Conservation (phyloP, 2,797 vertebrate genomes). For the Sebastes aleutianus region DNA sequence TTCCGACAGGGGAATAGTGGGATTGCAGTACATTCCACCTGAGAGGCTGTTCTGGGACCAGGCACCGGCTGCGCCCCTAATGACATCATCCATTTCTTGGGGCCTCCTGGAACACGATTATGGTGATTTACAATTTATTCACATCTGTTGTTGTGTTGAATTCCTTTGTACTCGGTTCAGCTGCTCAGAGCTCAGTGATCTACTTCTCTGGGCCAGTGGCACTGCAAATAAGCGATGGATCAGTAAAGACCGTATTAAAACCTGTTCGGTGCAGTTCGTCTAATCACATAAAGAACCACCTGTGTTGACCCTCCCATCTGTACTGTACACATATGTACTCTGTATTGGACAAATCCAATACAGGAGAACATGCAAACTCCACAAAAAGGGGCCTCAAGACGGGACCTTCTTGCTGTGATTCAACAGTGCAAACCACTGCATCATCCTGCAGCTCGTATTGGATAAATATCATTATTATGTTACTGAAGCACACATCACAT, state of each 20-base stretch:
- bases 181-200: slow-evolving; percentile 56
- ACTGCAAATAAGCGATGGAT: slow-evolving; percentile 36
- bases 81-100: slow-evolving; percentile 81
- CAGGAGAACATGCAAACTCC: no score
- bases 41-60: slow-evolving; percentile 76
- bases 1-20: slow-evolving; percentile 73
- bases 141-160: slow-evolving; percentile 76
- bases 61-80: slow-evolving; percentile 76
- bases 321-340: slow-evolving; percentile 12
- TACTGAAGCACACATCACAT: slow-evolving; percentile 32
- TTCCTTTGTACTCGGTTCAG: slow-evolving; percentile 65
- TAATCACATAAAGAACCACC: slow-evolving; percentile 40
- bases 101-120: slow-evolving; percentile 78
- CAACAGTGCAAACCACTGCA: no score
- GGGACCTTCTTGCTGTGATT: no score
- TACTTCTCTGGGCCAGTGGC: slow-evolving; percentile 48
- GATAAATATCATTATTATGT: slow-evolving; percentile 21
- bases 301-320: slow-evolving; percentile 25
- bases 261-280: slow-evolving; percentile 23
- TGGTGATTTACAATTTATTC: slow-evolving; percentile 81
- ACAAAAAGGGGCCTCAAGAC: no score
- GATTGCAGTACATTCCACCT: slow-evolving; percentile 71
- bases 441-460: not conserved
- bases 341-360: slow-evolving; percentile 14
- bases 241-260: slow-evolving; percentile 36